These are phyloP conservation scores for Microtus ochrogaster DNA, from an alignment of 2,113 vertebrate genomes.

Conservation along the genomic window DNA sequence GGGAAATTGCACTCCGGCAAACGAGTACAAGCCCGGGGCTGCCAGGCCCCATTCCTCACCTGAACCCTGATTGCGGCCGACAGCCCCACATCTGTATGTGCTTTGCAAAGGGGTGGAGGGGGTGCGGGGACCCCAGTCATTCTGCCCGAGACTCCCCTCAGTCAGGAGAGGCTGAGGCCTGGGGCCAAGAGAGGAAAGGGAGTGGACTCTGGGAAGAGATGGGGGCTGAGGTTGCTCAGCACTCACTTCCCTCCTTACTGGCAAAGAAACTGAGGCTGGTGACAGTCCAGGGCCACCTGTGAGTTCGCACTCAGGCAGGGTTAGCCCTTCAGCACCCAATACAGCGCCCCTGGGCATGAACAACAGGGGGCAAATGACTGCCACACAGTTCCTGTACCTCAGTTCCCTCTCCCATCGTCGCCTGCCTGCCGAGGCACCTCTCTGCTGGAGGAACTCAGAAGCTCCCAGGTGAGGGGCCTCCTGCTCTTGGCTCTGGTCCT, in stretches of 20 bases:
- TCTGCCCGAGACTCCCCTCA: neutral
- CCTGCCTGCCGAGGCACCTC: neutral
- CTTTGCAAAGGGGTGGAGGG: conserved; percentile 85
- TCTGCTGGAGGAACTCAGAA: neutral
- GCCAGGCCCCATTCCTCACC: conserved; percentile 93
- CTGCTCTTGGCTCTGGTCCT: neutral
- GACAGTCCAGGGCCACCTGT: too few species aligned
- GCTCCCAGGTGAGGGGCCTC: rapidly evolving
- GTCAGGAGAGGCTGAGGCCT: neutral
- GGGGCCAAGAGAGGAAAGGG: neutral
- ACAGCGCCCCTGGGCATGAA: rapidly evolving
- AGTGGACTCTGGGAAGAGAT: neutral
- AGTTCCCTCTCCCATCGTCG: neutral
- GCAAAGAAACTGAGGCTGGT: conserved; percentile 40
- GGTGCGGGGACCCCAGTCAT: conserved; percentile 5
- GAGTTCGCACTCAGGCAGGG: too few species aligned
- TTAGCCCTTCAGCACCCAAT: neutral
- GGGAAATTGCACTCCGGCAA: conserved; percentile 89
- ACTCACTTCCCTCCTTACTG: neutral
- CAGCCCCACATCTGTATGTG: conserved; percentile 91
- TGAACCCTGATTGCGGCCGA: conserved; percentile 91
- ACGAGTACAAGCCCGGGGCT: conserved; percentile 88
- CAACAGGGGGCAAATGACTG: too few species aligned
- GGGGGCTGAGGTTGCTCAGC: neutral
- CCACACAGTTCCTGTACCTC: neutral